phyloP scores from a whole-genome alignment of 2,797 vertebrate genomes.

The Philypnodon macrostomus region DNA sequence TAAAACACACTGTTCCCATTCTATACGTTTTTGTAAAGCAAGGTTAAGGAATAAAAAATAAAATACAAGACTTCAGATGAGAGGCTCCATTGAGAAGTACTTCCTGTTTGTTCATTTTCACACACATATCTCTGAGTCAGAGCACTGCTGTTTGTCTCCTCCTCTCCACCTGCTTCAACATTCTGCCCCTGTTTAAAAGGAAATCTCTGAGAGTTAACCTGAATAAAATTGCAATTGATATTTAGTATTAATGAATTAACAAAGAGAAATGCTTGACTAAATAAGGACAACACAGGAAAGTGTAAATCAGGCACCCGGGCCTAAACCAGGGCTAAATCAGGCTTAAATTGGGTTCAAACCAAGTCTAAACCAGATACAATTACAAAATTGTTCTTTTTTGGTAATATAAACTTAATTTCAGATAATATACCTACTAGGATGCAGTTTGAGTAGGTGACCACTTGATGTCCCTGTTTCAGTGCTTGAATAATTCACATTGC shows the following conservation, averaged over 20 bases:
- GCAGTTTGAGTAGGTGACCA: constrained; percentile 35
- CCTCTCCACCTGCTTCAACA: constrained; percentile 63
- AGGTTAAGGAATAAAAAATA: too few species aligned
- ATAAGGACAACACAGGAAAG: too few species aligned
- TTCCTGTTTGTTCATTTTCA: constrained; percentile 71
- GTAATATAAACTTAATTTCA: constrained; percentile 17
- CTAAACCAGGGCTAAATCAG: too few species aligned
- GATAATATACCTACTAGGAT: constrained; percentile 8
- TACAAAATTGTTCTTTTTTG: constrained; percentile 30
- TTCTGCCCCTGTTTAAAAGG: constrained; percentile 78
- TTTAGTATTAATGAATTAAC: too few species aligned
- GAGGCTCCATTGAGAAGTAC: constrained; percentile 49
- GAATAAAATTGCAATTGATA: too few species aligned
- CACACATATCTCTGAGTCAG: constrained; percentile 43
- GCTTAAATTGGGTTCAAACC: too few species aligned
- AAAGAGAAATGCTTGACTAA: too few species aligned
- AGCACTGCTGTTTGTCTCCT: constrained; percentile 47
- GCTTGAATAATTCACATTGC: constrained; percentile 7
- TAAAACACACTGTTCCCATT: too few species aligned
- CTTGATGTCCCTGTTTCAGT: constrained; percentile 64
- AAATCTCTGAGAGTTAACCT: too few species aligned
- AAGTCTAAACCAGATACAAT: constrained; percentile 48
- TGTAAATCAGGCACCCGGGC: too few species aligned
- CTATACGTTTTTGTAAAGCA: too few species aligned
- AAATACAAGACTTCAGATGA: too few species aligned